A percentile compares a stretch with the other conserved stretches of the same genome.
Evolutionary conservation across 2,113 vertebrate genomes (phyloP).

Genomic region (Bubo blakistoni): DNA sequence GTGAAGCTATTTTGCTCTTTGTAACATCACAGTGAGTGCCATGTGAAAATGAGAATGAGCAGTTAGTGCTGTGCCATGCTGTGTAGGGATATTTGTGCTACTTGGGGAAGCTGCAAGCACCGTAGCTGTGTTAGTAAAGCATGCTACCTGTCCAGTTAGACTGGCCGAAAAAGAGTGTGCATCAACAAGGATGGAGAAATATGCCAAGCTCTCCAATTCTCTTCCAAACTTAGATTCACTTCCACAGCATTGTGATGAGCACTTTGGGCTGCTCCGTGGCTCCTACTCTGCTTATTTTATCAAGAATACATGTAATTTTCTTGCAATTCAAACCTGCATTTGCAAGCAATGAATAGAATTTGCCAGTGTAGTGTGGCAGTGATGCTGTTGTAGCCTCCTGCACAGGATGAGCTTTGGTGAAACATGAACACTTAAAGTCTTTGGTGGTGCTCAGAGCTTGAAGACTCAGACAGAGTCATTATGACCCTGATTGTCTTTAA

Average conservation of each 20-base stretch:
- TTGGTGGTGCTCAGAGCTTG: not conserved
- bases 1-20: not conserved
- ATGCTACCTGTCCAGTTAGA: not conserved
- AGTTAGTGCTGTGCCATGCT: not conserved
- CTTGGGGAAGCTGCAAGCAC: not conserved
- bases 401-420: not conserved
- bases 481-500: not conserved
- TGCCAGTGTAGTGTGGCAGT: not conserved
- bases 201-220: accelerated
- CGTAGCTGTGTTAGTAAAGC: accelerated
- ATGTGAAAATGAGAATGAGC: not conserved
- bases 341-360: not conserved
- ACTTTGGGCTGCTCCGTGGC: not conserved
- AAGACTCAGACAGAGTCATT: not conserved
- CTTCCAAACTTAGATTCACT: not conserved
- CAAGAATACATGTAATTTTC: accelerated
- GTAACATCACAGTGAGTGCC: not conserved
- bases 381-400: not conserved
- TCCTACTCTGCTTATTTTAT: not conserved
- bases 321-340: not conserved
- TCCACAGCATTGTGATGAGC: not conserved
- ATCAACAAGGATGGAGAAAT: not conserved
- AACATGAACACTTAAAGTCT: not conserved
- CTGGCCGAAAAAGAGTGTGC: not conserved
- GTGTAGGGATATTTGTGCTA: not conserved